phyloP scores from a whole-genome alignment of 2,797 vertebrate genomes.

The Sardinella longiceps region DNA sequence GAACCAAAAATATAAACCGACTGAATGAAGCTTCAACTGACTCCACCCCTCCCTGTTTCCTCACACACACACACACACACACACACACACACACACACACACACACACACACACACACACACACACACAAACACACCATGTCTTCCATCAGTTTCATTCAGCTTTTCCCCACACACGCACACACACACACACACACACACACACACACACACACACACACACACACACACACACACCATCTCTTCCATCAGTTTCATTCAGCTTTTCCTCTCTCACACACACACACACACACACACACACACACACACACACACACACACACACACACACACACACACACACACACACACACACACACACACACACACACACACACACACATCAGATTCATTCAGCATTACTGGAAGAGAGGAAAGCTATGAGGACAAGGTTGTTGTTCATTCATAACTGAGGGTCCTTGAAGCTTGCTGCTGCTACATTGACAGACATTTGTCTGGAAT shows the following conservation, averaged over 20 bases:
- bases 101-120: too few relatives aligned
- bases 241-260: too few relatives aligned
- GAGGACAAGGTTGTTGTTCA: constrained; percentile 31
- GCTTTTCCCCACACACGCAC: constrained; percentile 31
- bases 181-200: neutral
- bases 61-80: neutral
- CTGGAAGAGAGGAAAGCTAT: constrained; percentile 54
- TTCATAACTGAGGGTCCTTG: constrained; percentile 25
- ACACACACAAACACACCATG: too few relatives aligned
- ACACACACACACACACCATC: neutral
- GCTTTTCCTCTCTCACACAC: neutral
- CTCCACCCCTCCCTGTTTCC: neutral
- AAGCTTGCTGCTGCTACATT: constrained; percentile 46
- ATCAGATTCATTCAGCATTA: constrained; percentile 48
- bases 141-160: constrained; percentile 42
- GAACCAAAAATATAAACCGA: constrained; percentile 52
- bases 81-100: neutral
- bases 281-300: neutral
- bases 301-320: neutral
- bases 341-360: neutral
- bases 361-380: neutral
- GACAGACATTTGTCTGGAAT: neutral
- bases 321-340: neutral
- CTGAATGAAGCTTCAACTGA: neutral
- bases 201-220: neutral